phyloP scores from a whole-genome alignment of 2,797 vertebrate genomes.

The Amniataba percoides region DNA sequence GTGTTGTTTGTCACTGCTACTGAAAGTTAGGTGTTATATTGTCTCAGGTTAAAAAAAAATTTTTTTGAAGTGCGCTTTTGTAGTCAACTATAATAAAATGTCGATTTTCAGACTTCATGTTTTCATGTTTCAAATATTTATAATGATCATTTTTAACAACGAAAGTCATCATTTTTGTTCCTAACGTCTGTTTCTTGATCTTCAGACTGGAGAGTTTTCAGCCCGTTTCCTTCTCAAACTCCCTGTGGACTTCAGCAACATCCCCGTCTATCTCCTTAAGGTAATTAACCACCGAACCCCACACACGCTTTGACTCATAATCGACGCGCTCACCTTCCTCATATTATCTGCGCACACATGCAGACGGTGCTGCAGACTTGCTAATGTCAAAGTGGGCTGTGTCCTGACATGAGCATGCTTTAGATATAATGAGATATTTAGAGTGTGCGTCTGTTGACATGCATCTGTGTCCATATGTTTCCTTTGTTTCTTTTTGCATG shows the following conservation, averaged over 20 bases:
- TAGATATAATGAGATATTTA: not conserved
- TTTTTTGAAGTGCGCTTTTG: too few species aligned
- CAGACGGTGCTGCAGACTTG: not conserved
- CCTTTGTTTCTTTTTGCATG: conserved; percentile 29
- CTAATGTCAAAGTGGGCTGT: conserved; percentile 1
- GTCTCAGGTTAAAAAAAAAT: too few species aligned
- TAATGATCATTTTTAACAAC: not conserved
- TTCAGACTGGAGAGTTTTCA: conserved; percentile 91
- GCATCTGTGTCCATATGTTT: conserved; percentile 34
- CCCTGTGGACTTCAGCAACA: conserved; percentile 98
- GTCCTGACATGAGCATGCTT: conserved; percentile 26
- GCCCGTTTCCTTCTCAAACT: conserved; percentile 97
- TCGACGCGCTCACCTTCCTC: not conserved
- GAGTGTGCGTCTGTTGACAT: conserved; percentile 49
- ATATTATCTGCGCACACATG: not conserved
- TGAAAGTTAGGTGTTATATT: too few species aligned
- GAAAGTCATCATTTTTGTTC: not conserved
- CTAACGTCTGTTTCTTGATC: conserved; percentile 15
- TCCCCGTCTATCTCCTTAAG: conserved; percentile 98
- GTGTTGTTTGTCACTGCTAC: not conserved
- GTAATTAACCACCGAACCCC: conserved; percentile 81
- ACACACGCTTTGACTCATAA: not conserved
- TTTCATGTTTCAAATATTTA: not conserved
- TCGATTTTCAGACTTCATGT: not conserved
- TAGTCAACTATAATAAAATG: too few species aligned